Evolutionary conservation across 2,888 invertebrate species (phyloP).

Genomic region (Rapana venosa): DNA sequence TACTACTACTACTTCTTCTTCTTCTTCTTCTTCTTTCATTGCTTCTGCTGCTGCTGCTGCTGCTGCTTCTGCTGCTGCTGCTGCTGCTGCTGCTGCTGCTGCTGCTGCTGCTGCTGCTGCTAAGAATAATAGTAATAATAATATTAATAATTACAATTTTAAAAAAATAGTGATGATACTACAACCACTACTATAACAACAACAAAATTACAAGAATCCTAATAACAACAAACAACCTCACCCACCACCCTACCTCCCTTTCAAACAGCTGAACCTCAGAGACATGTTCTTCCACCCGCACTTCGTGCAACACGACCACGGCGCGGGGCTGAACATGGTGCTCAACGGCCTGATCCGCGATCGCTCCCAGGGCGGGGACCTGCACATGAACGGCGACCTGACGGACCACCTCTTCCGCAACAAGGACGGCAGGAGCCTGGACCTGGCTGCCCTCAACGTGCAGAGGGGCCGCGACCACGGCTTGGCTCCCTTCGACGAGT

Average conservation of each 20-base stretch:
- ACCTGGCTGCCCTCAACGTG: conserved; percentile 37
- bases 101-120: no score
- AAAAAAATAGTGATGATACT: no score
- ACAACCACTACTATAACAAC: no score
- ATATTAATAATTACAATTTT: no score
- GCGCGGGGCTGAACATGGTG: conserved; percentile 31
- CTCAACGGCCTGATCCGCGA: conserved; percentile 36
- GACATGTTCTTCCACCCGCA: conserved; percentile 36
- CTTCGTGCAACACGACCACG: conserved; percentile 30
- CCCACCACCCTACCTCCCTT: not conserved
- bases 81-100: no score
- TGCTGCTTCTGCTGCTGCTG: no score
- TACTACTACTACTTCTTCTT: no score
- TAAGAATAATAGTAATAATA: no score
- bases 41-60: no score
- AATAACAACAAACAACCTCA: no score
- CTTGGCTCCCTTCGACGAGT: conserved; percentile 33
- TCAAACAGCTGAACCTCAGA: conserved; percentile 31
- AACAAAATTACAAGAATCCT: no score
- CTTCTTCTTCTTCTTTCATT: no score
- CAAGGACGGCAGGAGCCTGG: conserved; percentile 38
- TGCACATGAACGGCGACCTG: conserved; percentile 91
- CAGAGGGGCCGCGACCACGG: conserved; percentile 45
- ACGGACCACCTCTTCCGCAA: conserved; percentile 93
- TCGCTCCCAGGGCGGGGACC: conserved; percentile 78